Evolutionary conservation across 2,888 invertebrate species (phyloP).

Genomic region (Notocelia uddmanniana): DNA sequence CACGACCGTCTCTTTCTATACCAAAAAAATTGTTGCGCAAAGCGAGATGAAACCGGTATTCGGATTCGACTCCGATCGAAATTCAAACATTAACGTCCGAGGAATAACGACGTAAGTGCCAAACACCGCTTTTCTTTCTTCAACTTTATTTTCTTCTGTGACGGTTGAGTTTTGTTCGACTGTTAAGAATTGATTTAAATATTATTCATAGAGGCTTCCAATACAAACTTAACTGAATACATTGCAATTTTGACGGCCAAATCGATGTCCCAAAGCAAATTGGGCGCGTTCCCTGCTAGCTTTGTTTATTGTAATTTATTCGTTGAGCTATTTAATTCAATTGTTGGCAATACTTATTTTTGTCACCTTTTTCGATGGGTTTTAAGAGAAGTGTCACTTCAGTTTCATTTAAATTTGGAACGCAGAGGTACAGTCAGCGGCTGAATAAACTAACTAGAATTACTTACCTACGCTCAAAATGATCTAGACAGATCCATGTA

Average conservation of each 20-base stretch:
- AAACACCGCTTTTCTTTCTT: background rate
- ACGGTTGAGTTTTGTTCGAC: background rate
- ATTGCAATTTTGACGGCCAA: conserved; percentile 41
- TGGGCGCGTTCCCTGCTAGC: conserved; percentile 30
- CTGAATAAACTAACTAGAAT: no score
- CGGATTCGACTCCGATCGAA: conserved; percentile 37
- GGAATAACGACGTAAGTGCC: conserved; percentile 8
- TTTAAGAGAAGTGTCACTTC: background rate
- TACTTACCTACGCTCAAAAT: no score
- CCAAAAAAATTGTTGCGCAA: conserved; percentile 43
- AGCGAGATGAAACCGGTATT: conserved; percentile 46
- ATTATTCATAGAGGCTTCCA: background rate
- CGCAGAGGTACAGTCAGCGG: no score
- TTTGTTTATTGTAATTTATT: conserved; percentile 37
- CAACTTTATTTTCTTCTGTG: background rate
- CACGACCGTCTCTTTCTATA: conserved; percentile 55
- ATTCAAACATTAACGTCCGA: conserved; percentile 34
- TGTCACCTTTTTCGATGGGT: background rate
- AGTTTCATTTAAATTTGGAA: no score
- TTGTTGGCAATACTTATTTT: background rate
- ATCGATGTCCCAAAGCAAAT: conserved; percentile 43
- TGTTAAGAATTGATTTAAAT: conserved; percentile 7
- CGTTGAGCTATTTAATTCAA: background rate
- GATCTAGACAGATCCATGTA: no score
- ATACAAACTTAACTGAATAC: conserved; percentile 34